A percentile compares a stretch with the other conserved stretches of the same genome.
Evolutionary conservation across 2,113 vertebrate species (phyloP).

Genomic region (Herpetotheres cachinnans): DNA sequence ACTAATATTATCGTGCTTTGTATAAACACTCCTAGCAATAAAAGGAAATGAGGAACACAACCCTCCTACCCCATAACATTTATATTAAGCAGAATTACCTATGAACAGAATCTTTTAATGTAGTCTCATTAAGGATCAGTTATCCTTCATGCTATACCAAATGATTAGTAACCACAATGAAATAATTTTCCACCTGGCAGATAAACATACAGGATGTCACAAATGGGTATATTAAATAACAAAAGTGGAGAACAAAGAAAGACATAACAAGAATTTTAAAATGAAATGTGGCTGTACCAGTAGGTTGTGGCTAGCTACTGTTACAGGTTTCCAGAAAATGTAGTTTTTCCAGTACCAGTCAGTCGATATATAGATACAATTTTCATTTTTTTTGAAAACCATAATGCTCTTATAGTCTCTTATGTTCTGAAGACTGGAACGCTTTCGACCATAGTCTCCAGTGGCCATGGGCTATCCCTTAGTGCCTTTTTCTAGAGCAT

Average conservation of each 20-base stretch:
- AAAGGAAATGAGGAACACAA: not conserved
- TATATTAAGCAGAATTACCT: not conserved
- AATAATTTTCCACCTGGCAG: not conserved
- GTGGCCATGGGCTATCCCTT: not conserved
- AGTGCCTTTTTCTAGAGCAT: not conserved
- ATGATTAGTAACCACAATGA: not conserved
- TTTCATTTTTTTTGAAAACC: not conserved
- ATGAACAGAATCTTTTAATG: not conserved
- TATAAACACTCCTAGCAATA: not conserved
- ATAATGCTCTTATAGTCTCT: not conserved
- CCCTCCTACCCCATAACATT: not conserved
- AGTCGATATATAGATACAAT: not conserved
- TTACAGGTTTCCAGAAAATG: not conserved
- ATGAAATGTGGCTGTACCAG: not conserved
- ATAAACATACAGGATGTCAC: not conserved
- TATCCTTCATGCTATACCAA: not conserved
- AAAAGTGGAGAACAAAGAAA: not conserved
- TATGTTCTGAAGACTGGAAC: accelerated
- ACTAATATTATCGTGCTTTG: not conserved
- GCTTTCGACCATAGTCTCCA: not conserved
- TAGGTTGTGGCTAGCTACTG: not conserved
- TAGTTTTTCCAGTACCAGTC: not conserved
- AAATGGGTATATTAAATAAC: not conserved
- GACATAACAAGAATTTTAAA: not conserved
- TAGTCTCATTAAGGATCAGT: not conserved